A percentile compares a stretch with the other conserved stretches of the same genome.
phyloP scores from a whole-genome alignment of 2,888 invertebrate genomes.

The Lacanobia wlatinum region DNA sequence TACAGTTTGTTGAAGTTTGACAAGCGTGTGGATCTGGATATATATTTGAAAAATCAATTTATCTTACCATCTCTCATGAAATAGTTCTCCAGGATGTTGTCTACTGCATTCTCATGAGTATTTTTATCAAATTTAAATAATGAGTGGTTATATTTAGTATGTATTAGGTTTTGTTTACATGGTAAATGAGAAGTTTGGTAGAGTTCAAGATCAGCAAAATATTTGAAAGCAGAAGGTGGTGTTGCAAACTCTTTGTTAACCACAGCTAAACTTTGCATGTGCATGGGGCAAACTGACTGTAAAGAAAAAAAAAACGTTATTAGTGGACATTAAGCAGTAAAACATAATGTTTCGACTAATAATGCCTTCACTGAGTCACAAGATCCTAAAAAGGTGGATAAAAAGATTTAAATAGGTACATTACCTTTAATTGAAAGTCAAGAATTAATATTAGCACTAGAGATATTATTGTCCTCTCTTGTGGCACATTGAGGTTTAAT shows the following conservation, averaged over 20 bases:
- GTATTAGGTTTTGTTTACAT: constrained; percentile 86
- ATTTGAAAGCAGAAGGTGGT: constrained; percentile 80
- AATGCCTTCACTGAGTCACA: neutral
- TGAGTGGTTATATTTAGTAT: constrained; percentile 90
- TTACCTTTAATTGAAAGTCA: constrained; percentile 92
- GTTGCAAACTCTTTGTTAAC: constrained; percentile 83
- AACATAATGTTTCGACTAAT: too few relatives aligned
- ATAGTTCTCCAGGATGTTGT: constrained; percentile 90
- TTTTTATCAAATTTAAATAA: constrained; percentile 83
- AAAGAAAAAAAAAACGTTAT: constrained; percentile 45
- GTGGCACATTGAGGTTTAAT: constrained; percentile 89
- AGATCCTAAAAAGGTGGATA: neutral
- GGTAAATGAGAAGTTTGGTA: constrained; percentile 87
- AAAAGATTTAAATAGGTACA: constrained; percentile 44
- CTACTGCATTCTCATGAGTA: constrained; percentile 84
- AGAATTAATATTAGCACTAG: constrained; percentile 91
- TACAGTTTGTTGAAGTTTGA: too few relatives aligned
- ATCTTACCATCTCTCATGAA: constrained; percentile 90
- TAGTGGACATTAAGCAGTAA: neutral
- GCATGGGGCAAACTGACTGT: constrained; percentile 89
- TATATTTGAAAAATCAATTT: neutral
- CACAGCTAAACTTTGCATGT: constrained; percentile 90
- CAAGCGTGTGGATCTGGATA: too few relatives aligned
- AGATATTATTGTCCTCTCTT: constrained; percentile 88
- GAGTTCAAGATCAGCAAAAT: constrained; percentile 86